These are phyloP conservation scores for Natrix natrix DNA, from an alignment of 2,797 vertebrate genomes.

Conservation along the genomic window DNA sequence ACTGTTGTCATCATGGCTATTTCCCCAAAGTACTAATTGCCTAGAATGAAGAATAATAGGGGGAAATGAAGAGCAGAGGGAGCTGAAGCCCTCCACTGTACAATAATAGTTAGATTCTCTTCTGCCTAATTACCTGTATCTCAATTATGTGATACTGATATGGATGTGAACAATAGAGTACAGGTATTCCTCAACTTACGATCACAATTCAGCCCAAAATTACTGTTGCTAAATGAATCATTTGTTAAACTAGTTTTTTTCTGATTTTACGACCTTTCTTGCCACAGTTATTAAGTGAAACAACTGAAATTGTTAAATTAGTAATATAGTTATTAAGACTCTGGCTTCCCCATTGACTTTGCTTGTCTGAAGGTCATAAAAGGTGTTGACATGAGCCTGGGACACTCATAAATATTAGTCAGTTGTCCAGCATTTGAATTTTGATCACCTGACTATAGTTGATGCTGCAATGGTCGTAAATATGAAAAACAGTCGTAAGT, in stretches of 20 bases:
- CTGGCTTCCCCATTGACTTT: not conserved
- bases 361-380: not conserved
- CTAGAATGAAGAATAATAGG: constrained; percentile 22
- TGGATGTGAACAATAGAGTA: not conserved
- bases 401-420: not conserved
- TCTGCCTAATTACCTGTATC: not conserved
- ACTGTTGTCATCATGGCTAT: not conserved
- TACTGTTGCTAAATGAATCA: not conserved
- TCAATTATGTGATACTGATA: not conserved
- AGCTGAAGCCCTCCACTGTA: not conserved
- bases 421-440: not conserved
- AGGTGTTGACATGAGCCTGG: too few species aligned
- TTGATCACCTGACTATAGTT: not conserved
- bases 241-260: not conserved
- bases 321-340: not conserved
- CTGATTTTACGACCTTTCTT: not conserved
- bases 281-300: not conserved
- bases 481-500: not conserved
- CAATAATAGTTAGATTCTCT: not conserved
- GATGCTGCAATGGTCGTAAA: not conserved
- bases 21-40: constrained; percentile 25
- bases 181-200: not conserved
- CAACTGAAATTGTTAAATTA: not conserved
- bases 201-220: not conserved
- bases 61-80: not conserved